phyloP scores from a whole-genome alignment of 2,797 vertebrate genomes.

The Masticophis lateralis region DNA sequence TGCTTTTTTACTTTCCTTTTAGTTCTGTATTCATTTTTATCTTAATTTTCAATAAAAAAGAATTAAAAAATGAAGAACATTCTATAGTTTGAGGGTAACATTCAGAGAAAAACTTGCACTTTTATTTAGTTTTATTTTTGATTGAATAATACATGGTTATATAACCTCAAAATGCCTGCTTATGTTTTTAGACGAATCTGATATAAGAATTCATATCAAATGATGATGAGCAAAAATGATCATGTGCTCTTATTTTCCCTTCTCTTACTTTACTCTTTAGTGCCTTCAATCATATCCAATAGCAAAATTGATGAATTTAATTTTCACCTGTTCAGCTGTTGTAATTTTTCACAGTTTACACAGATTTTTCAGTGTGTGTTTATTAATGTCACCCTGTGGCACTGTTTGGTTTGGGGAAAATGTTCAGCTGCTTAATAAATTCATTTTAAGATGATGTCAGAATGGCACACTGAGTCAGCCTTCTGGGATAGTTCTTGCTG shows the following conservation, averaged over 20 bases:
- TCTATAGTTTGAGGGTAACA: background rate
- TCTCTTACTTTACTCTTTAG: background rate
- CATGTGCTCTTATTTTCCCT: background rate
- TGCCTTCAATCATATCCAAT: background rate
- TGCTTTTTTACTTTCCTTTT: background rate
- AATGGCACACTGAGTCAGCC: background rate
- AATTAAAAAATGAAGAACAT: background rate
- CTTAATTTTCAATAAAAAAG: background rate
- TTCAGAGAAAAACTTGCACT: background rate
- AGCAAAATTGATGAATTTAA: background rate
- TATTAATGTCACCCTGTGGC: background rate
- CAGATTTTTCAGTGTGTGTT: background rate
- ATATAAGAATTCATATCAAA: background rate
- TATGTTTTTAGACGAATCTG: background rate
- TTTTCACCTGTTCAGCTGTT: background rate
- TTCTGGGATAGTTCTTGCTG: background rate
- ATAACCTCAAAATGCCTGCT: background rate
- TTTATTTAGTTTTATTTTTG: background rate
- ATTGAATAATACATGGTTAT: background rate
- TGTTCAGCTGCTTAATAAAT: conserved; percentile 11
- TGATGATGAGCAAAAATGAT: background rate
- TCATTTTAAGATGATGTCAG: background rate
- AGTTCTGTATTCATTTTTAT: background rate
- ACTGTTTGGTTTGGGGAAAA: background rate
- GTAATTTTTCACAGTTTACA: background rate